Percentiles rank a stretch among this genome's conserved stretches.
Conservation (phyloP, 2,888 invertebrate genomes). For the Torymus tubicola region DNA sequence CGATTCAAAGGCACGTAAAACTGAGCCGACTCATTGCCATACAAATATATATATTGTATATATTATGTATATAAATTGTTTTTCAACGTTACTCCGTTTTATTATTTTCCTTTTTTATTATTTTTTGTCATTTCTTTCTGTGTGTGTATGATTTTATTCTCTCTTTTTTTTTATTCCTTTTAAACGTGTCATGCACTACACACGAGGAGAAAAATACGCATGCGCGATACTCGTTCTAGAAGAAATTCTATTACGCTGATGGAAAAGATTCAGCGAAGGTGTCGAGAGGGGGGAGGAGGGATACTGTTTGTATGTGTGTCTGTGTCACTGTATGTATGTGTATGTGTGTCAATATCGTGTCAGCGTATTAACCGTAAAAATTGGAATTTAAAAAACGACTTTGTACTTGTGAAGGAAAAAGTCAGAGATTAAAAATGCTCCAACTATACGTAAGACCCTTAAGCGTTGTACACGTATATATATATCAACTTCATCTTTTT, state of each 20-base stretch:
- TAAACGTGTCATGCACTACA: conserved; percentile 19
- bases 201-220: conserved; percentile 37
- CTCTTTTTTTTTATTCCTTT: background rate
- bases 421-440: conserved; percentile 49
- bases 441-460: conserved; percentile 57
- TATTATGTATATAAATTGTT: conserved; percentile 13
- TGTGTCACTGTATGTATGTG: background rate
- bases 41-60: conserved; percentile 41
- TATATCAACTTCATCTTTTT: background rate
- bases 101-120: too few species aligned
- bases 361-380: conserved; percentile 36
- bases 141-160: background rate
- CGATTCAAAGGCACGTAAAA: conserved; percentile 59
- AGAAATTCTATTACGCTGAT: conserved; percentile 20
- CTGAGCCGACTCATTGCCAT: conserved; percentile 55
- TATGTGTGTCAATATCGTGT: background rate
- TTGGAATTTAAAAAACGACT: conserved; percentile 51
- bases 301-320: background rate
- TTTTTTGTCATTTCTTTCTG: too few species aligned
- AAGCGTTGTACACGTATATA: conserved; percentile 17
- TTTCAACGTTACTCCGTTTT: background rate
- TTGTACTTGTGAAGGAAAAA: conserved; percentile 55
- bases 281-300: background rate
- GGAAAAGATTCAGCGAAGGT: too few species aligned
- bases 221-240: conserved; percentile 23